These are phyloP conservation scores for Colostygia pectinataria DNA, from an alignment of 2,888 invertebrate genomes.

Conservation along the genomic window DNA sequence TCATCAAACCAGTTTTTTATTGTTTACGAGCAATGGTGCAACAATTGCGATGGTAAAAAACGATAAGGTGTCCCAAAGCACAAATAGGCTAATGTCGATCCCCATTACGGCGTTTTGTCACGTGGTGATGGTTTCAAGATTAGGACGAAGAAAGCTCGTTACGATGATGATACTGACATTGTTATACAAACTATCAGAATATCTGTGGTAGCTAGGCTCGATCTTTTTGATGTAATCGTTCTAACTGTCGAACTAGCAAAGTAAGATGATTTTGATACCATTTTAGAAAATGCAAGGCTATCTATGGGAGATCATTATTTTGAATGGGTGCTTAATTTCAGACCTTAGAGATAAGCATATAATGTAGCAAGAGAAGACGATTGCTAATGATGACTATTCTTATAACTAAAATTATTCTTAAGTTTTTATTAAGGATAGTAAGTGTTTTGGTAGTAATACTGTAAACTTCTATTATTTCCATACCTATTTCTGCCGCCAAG, in stretches of 20 bases:
- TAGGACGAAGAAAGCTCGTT: slow-evolving; percentile 40
- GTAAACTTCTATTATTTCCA: no score
- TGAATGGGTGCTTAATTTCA: slow-evolving; percentile 22
- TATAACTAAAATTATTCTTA: no score
- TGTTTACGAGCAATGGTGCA: slow-evolving; percentile 38
- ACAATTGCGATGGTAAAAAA: slow-evolving; percentile 45
- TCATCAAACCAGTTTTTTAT: slow-evolving; percentile 29
- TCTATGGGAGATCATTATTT: slow-evolving; percentile 16
- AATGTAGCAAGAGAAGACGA: not conserved
- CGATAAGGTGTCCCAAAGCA: slow-evolving; percentile 59
- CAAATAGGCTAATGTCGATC: slow-evolving; percentile 74
- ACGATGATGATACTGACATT: slow-evolving; percentile 24
- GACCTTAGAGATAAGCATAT: slow-evolving; percentile 8
- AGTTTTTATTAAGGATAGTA: not conserved
- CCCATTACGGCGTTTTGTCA: slow-evolving; percentile 73
- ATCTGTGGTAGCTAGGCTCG: slow-evolving; percentile 1
- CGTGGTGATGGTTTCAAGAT: slow-evolving; percentile 62
- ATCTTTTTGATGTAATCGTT: slow-evolving; percentile 1
- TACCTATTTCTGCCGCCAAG: no score
- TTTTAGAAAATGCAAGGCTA: slow-evolving; percentile 5
- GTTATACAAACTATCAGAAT: slow-evolving; percentile 4
- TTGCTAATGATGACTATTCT: slow-evolving; percentile 10
- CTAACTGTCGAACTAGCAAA: not conserved
- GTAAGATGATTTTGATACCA: slow-evolving; percentile 6
- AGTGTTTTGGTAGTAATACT: no score